Percentiles rank a stretch among this genome's conserved stretches.
Evolutionary conservation across 2,888 invertebrate genomes (phyloP).

Genomic region (Caenorhabditis sinica): DNA sequence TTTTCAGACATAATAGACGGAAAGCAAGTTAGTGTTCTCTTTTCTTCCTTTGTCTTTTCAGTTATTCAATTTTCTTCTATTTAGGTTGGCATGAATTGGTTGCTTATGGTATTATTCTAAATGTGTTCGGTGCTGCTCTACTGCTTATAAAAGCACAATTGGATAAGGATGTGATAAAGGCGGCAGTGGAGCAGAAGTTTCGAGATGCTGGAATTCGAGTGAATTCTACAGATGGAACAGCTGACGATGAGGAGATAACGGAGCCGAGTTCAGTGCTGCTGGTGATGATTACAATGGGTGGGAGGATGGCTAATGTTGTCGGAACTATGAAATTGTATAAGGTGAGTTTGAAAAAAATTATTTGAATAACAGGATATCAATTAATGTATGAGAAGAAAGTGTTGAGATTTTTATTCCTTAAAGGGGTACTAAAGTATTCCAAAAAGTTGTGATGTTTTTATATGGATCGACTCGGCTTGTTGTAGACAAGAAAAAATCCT

Average conservation of each 20-base stretch:
- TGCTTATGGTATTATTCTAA: constrained; percentile 69
- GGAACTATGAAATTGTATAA: constrained; percentile 78
- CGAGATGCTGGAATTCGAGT: constrained; percentile 68
- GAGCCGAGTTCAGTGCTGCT: constrained; percentile 64
- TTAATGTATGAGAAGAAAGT: too few species aligned
- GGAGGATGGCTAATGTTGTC: constrained; percentile 74
- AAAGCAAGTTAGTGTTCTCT: constrained; percentile 64
- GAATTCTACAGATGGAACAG: constrained; percentile 49
- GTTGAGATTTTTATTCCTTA: too few species aligned
- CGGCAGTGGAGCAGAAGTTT: constrained; percentile 70
- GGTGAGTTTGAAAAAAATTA: constrained; percentile 36
- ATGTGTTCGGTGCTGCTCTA: constrained; percentile 69
- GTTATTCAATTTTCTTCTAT: neutral
- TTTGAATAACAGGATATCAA: too few species aligned
- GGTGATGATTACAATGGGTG: constrained; percentile 75
- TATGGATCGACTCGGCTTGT: too few species aligned
- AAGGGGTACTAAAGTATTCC: too few species aligned
- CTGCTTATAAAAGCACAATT: constrained; percentile 73
- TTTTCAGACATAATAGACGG: constrained; percentile 72
- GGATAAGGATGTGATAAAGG: constrained; percentile 73
- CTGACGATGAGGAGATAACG: constrained; percentile 45
- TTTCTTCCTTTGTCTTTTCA: neutral
- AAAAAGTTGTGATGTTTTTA: too few species aligned
- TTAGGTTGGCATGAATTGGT: constrained; percentile 73
- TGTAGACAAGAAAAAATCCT: too few species aligned